Evolutionary conservation across 1,140 invertebrate species (phyloP), one percentile per base, ranked within the genome.

Genomic region (Portunus trituberculatus): DNA sequence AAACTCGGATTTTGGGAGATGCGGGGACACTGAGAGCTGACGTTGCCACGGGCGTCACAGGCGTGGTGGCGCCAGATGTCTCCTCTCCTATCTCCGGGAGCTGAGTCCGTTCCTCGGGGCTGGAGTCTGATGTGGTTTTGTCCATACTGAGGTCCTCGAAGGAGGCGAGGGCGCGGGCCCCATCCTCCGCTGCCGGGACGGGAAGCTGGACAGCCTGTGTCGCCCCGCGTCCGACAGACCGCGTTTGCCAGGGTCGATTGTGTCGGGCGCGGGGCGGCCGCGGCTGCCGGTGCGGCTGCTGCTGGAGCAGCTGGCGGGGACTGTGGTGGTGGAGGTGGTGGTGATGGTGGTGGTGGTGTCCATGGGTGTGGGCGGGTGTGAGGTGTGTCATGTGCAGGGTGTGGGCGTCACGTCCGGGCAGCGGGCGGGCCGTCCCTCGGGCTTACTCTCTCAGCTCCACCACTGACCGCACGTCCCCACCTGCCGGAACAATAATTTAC

Each of bases 131-230:
- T 91, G 95, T 96, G 25, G 96, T 96, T 90, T 96, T 96, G 93
- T 96, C 96, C 96, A 96, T 96, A 96, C 98, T 98, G 96, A 98
- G 97, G 97, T 99, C 98, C 97, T 99, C 98, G 97, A 99, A 99
- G 96, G 98, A 99, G 97, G 99, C 98, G 97, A 99, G 98, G 99
- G 99, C 96, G 99, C 98, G 97, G 98, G 98, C 97, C 98, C 98
- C 97, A 98, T 98, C 97, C 98, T 98, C 92, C 96, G 95, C 96
- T 97, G 97, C 93, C 96, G 96, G 96, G 96, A 96, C 96, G 96
- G 95, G 95, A 96, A 96, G 96, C 96, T 96, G 48, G 96, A 96
- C 88, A 96, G 95, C 95, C 95, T 88, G 52, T 96, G 59, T 91
- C 95, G 94, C 84, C 95, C 95, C 91, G 96, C 96, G 86, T 96